Evolutionary conservation across 2,888 invertebrate species (phyloP).

Genomic region (Elysia crispata): DNA sequence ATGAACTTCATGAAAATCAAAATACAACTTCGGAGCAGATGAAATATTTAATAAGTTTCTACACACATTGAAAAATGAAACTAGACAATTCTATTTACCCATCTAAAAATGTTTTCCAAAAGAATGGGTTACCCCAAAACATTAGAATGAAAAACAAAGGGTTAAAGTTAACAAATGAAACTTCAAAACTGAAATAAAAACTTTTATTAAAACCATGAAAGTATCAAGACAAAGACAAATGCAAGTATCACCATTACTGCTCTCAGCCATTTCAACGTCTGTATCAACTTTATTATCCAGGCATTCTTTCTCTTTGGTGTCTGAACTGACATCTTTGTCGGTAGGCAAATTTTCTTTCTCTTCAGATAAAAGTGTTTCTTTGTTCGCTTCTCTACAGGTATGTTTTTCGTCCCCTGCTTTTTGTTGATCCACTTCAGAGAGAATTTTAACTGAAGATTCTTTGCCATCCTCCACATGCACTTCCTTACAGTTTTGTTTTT

Average conservation of each 20-base stretch:
- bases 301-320: conserved; percentile 49
- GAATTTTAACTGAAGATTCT: neutral
- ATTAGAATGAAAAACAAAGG: neutral
- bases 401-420: neutral
- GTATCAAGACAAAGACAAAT: neutral
- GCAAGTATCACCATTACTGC: no score
- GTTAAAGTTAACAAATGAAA: neutral
- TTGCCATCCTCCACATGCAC: neutral
- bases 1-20: no score
- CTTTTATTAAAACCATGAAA: neutral
- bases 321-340: neutral
- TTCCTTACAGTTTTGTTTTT: conserved; percentile 22
- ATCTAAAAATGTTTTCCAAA: no score
- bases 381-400: neutral
- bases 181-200: neutral
- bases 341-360: conserved; percentile 12
- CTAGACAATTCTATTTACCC: no score
- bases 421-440: neutral
- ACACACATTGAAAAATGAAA: no score
- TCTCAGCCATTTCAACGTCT: no score
- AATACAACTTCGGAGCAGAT: no score
- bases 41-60: no score
- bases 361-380: conserved; percentile 13
- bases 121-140: no score
- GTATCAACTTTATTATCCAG: conserved; percentile 42